These are phyloP conservation scores for Indicator maculatus DNA, from an alignment of 2,113 vertebrate species.

Conservation along the genomic window DNA sequence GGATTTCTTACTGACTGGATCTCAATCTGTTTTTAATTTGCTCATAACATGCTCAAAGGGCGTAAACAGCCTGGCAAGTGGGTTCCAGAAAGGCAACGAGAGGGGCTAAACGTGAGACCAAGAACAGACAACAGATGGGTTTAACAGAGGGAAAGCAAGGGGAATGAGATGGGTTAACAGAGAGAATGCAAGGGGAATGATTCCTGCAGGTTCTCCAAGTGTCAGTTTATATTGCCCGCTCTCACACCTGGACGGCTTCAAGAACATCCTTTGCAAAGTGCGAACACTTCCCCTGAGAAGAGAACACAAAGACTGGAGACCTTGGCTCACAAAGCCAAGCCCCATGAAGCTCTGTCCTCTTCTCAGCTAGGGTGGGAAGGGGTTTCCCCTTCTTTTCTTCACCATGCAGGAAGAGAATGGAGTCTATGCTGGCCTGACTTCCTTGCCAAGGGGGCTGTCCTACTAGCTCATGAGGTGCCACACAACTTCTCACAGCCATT, in stretches of 20 bases:
- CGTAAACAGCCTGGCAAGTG: not conserved
- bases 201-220: not conserved
- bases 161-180: not conserved
- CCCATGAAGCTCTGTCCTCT: fast-evolving
- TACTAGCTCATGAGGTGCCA: not conserved
- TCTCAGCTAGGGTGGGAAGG: not conserved
- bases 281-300: not conserved
- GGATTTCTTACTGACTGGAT: not conserved
- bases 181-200: fast-evolving
- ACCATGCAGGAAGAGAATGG: not conserved
- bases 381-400: not conserved
- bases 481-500: not conserved
- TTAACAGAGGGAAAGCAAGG: not conserved
- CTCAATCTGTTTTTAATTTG: constrained; percentile 3
- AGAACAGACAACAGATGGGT: not conserved
- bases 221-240: fast-evolving
- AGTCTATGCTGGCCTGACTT: not conserved
- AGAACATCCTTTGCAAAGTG: not conserved
- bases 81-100: not conserved
- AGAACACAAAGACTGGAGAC: not conserved
- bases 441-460: not conserved
- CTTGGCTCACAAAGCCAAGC: not conserved
- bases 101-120: not conserved
- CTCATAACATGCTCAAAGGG: not conserved
- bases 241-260: not conserved